Conservation (phyloP, 2,797 vertebrate species). For the Argyrosomus regius region DNA sequence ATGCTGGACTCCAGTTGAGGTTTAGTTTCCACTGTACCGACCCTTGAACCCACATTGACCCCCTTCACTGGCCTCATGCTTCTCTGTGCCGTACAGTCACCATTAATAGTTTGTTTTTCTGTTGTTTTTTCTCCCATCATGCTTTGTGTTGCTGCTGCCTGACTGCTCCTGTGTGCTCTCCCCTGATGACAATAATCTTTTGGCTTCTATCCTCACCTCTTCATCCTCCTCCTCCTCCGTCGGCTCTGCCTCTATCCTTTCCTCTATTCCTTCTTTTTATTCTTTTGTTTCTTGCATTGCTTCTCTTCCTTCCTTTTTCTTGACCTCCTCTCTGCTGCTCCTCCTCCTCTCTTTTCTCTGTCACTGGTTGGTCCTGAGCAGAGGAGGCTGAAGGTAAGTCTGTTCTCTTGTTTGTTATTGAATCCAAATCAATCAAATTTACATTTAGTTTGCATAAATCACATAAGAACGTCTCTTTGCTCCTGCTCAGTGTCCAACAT, state of each 20-base stretch:
- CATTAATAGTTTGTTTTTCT: slow-evolving; percentile 62
- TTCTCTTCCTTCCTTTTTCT: slow-evolving; percentile 17
- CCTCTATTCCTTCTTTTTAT: not conserved
- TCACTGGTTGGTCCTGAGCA: slow-evolving; percentile 77
- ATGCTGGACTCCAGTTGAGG: too few relatives aligned
- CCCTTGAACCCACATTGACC: not conserved
- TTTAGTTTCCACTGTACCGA: slow-evolving; percentile 28
- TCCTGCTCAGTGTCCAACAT: slow-evolving; percentile 90
- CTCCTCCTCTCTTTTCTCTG: slow-evolving; percentile 32
- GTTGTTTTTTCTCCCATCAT: slow-evolving; percentile 70
- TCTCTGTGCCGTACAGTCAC: slow-evolving; percentile 46
- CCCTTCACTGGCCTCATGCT: slow-evolving; percentile 37
- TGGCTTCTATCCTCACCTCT: slow-evolving; percentile 58
- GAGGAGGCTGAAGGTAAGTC: slow-evolving; percentile 89
- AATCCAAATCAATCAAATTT: not conserved
- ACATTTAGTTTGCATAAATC: not conserved
- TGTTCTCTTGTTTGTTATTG: not conserved
- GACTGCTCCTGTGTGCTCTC: slow-evolving; percentile 73
- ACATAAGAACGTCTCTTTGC: not conserved
- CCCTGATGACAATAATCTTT: slow-evolving; percentile 87
- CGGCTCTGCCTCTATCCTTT: not conserved
- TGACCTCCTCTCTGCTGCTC: slow-evolving; percentile 54
- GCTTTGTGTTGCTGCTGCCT: slow-evolving; percentile 68
- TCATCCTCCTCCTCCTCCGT: slow-evolving; percentile 68
- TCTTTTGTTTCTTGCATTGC: not conserved